Evolutionary conservation across 2,797 vertebrate genomes (phyloP).

Genomic region (Cryptoblepharus egeriae): DNA sequence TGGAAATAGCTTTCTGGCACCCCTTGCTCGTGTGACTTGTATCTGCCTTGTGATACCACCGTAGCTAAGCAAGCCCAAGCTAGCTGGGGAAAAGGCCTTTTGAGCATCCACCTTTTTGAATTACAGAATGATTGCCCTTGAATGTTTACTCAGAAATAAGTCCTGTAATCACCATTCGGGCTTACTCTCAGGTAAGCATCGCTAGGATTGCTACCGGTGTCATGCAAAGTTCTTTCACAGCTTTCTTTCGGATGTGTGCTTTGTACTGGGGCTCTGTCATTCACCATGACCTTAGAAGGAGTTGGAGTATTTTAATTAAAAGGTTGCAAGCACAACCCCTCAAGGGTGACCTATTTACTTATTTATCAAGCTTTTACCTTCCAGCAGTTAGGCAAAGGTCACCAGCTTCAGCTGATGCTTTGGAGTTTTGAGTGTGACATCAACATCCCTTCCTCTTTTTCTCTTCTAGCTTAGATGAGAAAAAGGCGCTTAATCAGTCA

Average conservation of each 20-base stretch:
- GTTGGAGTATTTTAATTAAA: constrained; percentile 52
- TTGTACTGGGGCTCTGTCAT: constrained; percentile 23
- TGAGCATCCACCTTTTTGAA: background rate
- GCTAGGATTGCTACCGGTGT: background rate
- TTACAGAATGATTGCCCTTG: no score
- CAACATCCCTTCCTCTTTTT: constrained; percentile 37
- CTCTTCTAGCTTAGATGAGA: constrained; percentile 48
- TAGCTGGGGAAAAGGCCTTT: background rate
- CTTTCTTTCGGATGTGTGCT: background rate
- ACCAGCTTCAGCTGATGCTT: constrained; percentile 55
- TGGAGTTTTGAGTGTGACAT: background rate
- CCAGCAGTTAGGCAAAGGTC: constrained; percentile 72
- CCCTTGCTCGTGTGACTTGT: constrained; percentile 5
- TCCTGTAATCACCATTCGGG: no score
- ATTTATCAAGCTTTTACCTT: constrained; percentile 69
- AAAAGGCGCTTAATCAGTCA: constrained; percentile 40
- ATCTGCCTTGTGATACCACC: no score
- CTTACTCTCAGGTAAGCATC: no score
- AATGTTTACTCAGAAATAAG: no score
- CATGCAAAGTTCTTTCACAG: background rate
- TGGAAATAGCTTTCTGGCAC: background rate
- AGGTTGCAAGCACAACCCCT: constrained; percentile 39
- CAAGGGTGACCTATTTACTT: constrained; percentile 61
- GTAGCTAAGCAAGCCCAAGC: background rate
- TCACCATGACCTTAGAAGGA: constrained; percentile 20